Evolutionary conservation across 1,140 invertebrate genomes (phyloP), one percentile per base, ranked within the genome.

Genomic region (Trypoxylus dichotomus): DNA sequence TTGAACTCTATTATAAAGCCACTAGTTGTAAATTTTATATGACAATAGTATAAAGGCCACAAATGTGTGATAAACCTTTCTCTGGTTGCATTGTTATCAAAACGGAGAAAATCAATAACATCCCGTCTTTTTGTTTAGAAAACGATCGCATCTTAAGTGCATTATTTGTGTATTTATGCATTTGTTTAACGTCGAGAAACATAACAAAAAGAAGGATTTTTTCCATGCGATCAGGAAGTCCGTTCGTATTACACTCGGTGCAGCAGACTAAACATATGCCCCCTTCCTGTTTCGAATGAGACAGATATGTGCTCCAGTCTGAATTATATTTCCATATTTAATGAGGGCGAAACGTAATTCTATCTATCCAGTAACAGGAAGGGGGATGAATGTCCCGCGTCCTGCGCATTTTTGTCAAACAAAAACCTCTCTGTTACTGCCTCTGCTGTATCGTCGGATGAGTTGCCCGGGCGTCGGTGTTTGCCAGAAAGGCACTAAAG

Each of bases 241-340:
- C 60, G 60, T 68, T 68, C 60, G 21, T 29, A 15, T 42, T 42
- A 42, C 27, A 74, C n/a, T 24, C 10, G 21, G 29, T n/a, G n/a
- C 29, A 10, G 27, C 41, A 74, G 32, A 41, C 72, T 41, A 74
- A 74, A 78, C 75, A 78, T 75, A 71, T 75, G 76, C 60, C 74
- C 60, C 77, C 54, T 75, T 75, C 58, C 74, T 78, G 54, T 43
- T 74, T 29, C 71, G 72, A 54, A 41, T 68, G 60, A 19, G 13
- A 68, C 54, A 68, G 13, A 75, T 72, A 75, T 78, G 63, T 75
- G 77, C 75, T 15, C 60, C 25, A 43, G 42, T 79, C 42, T 58
- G 75, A 76, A 79, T 79, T 47, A 37, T 32, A 79, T 79, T 79
- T 79, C 75, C 75, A 79, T 79, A 76, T 74, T 79, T 79, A 79